Evolutionary conservation across 2,888 invertebrate species (phyloP), one percentile per base, ranked within the genome.

Genomic region (Drosophila eohydei): DNA sequence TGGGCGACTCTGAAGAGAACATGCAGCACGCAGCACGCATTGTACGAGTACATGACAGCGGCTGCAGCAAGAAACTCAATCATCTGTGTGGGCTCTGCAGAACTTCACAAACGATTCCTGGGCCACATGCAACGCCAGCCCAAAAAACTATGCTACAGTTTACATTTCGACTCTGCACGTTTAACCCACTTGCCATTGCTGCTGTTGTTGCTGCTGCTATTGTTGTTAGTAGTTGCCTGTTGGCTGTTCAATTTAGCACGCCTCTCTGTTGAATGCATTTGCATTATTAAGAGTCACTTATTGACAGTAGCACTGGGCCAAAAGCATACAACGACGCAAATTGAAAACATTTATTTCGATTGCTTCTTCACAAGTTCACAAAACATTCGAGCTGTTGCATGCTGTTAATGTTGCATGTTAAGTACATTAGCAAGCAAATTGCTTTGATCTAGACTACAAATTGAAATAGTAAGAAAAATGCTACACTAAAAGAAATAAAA

Each of bases 241-340:
- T 62, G 44, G 63, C 51, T 69, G 36, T 56, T 59, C 57, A 54
- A 46, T 51, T 61, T 40, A 58, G 60, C 44, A 54, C 46, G 63
- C 51, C 46, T 50, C 41, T 46, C 34, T 50, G 34, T 46, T 43
- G 60, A 63, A 59, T 69, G 59, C 72, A 75, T 83, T 70, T 74
- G 66, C 71, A 74, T 80, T 77, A 70, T 83, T 66, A 56, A 85
- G 74, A 70, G 85, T 74, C 85, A 83, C 70, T 87, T 83, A 83
- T 81, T 76, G 82, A 79, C 76, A 55, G 69, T 40, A 50, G 65
- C 48, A 52, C 46, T 41, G 57, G 57, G 36, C 57, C 61, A 50
- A 21, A 43, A 50, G 50, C 66, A 73, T 40, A 52, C 55, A 32
- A 74, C 67, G 69, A 72, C 67, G 65, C 78, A 60, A 77, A 74